Conservation (phyloP, 2,888 invertebrate species). For the Eilema caniola region DNA sequence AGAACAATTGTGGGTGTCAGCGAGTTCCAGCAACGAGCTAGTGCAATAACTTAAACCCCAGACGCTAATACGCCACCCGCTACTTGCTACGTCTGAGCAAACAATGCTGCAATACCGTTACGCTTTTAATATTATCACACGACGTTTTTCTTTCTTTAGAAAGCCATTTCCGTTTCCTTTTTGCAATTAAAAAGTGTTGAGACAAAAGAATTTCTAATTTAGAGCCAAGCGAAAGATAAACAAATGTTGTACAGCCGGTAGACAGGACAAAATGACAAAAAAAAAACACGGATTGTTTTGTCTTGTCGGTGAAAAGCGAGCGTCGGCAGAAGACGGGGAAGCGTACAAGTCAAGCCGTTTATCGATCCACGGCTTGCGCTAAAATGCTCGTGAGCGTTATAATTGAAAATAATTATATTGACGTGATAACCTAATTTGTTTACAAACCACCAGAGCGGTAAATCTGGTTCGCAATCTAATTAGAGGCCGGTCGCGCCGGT, state of each 20-base stretch:
- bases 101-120: slow-evolving; percentile 49
- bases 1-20: slow-evolving; percentile 10
- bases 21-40: slow-evolving; percentile 18
- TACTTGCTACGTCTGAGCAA: slow-evolving; percentile 16
- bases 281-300: slow-evolving; percentile 65
- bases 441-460: slow-evolving; percentile 44
- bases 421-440: slow-evolving; percentile 50
- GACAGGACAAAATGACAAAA: slow-evolving; percentile 73
- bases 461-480: slow-evolving; percentile 48
- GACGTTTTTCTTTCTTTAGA: slow-evolving; percentile 60
- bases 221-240: slow-evolving; percentile 75
- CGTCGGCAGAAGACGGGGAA: slow-evolving; percentile 50
- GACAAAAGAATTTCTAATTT: slow-evolving; percentile 84
- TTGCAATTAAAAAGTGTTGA: slow-evolving; percentile 76
- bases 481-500: slow-evolving; percentile 30
- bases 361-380: slow-evolving; percentile 45
- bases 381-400: slow-evolving; percentile 33
- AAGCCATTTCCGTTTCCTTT: slow-evolving; percentile 72
- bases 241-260: slow-evolving; percentile 74
- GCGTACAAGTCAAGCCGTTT: slow-evolving; percentile 32
- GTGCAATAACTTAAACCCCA: slow-evolving; percentile 23
- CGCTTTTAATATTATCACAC: slow-evolving; percentile 58
- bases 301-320: slow-evolving; percentile 60
- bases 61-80: slow-evolving; percentile 34
- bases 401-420: slow-evolving; percentile 51